Evolutionary conservation across 2,113 vertebrate species (phyloP).

Genomic region (human): DNA sequence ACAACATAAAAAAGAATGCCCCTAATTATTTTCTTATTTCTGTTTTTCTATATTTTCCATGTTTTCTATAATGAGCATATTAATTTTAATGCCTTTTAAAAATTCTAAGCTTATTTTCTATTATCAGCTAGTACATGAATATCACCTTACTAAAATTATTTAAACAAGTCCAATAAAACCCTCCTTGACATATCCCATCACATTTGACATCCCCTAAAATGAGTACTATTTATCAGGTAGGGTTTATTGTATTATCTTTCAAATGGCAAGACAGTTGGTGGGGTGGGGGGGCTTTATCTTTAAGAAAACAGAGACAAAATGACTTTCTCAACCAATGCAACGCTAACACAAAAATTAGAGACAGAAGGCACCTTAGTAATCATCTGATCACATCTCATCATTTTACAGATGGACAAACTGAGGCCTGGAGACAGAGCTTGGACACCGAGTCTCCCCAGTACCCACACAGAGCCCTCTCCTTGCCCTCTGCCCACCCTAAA

Average conservation of each 20-base stretch:
- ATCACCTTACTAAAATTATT: background rate
- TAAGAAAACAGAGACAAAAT: background rate
- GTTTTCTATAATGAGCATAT: conserved; percentile 25
- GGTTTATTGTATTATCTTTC: background rate
- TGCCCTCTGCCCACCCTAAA: background rate
- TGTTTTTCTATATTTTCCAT: conserved; percentile 14
- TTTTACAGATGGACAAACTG: conserved; percentile 9
- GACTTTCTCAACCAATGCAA: background rate
- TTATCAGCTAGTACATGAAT: background rate
- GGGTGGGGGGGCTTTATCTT: background rate
- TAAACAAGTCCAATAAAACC: background rate
- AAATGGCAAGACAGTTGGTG: background rate
- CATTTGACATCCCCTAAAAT: background rate
- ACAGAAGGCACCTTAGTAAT: background rate
- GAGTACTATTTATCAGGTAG: background rate
- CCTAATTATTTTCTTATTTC: background rate
- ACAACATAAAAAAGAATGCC: background rate
- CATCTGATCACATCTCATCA: background rate
- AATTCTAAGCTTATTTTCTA: background rate
- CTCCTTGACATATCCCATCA: background rate
- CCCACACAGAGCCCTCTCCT: background rate
- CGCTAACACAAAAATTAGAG: background rate
- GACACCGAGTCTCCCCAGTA: background rate
- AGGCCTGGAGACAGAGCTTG: background rate
- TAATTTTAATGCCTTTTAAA: conserved; percentile 1